Evolutionary conservation across 2,888 invertebrate genomes (phyloP).

Genomic region (Anarsia innoxiella): DNA sequence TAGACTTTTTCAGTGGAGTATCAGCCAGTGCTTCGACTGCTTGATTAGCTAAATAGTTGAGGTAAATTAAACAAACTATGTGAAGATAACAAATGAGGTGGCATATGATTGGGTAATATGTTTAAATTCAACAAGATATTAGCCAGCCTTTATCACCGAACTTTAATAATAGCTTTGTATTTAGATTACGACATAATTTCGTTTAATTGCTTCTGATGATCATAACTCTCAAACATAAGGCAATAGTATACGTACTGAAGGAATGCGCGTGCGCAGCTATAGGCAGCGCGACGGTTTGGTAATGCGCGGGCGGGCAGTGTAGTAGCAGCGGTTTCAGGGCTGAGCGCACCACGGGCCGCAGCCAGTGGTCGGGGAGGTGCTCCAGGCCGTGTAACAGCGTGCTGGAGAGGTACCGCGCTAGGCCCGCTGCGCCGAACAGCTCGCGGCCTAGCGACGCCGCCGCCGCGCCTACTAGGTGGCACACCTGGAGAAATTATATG

Average conservation of each 20-base stretch:
- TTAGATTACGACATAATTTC: too few species aligned
- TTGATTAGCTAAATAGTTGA: too few species aligned
- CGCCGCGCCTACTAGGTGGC: constrained; percentile 77
- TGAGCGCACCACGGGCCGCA: constrained; percentile 87
- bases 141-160: too few species aligned
- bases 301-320: constrained; percentile 89
- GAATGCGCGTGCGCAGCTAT: constrained; percentile 86
- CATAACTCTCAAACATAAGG: too few species aligned
- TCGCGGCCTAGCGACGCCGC: constrained; percentile 89
- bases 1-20: too few species aligned
- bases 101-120: too few species aligned
- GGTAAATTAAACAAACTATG: too few species aligned
- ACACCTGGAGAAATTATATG: constrained; percentile 71
- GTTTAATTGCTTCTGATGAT: too few species aligned
- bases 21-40: too few species aligned
- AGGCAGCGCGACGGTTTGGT: constrained; percentile 84
- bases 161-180: too few species aligned
- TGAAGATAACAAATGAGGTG: too few species aligned
- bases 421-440: constrained; percentile 85
- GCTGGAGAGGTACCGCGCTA: constrained; percentile 82
- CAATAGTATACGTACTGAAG: constrained; percentile 78
- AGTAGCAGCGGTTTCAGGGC: constrained; percentile 91
- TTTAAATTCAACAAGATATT: too few species aligned
- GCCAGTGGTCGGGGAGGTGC: constrained; percentile 88
- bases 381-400: constrained; percentile 82